Evolutionary conservation across 30 jellyfish, hydroid and myxozoan genomes (phyloP), one percentile per base, ranked within the genome.

Genomic region (Nemopilema nomurai): DNA sequence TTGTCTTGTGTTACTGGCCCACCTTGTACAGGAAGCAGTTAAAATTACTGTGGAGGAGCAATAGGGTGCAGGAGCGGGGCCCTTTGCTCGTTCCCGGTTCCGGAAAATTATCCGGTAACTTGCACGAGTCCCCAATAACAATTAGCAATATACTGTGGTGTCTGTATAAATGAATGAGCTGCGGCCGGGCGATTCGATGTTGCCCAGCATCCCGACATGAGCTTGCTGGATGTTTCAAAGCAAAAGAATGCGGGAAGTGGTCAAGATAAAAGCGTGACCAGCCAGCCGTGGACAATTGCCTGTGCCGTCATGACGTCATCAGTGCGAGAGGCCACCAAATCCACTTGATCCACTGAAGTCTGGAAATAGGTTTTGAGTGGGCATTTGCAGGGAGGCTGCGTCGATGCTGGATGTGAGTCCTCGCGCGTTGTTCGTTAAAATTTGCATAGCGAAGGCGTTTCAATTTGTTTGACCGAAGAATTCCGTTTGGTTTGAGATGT

Each of bases 221-320:
- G 41, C 33, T 68, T 62, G 19, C 63, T 71, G 80, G 67, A 83
- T 83, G 49, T n/a, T 70, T 52, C 81, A 65, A 28, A 63, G 18
- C 65, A 71, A 57, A 52, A 24, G 91, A 83, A 83, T 71, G 91
- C 91, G 85, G 91, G 91, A 83, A 71, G 91, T 82, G 90, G 90
- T 82, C 29, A 28, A 26, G 53, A 67, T 24, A 31, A 25, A n/a
- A 28, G 78, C 62, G 65, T 63, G 81, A 66, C 89, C 89, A 79
- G 32, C 80, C 51, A 8, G 62, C 74, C 23, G 80, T 41, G 41
- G 66, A 65, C 80, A 80, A 41, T 49, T 72, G 74, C 17, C n/a
- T 30, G 19, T 68, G 64, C 69, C 81, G 70, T 80, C 74, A 32
- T 33, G 1, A 32, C 69, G 32, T 68, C 28, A 79, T 79, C 70